A percentile compares a stretch with the other conserved stretches of the same genome.
Evolutionary conservation across 2,113 vertebrate genomes (phyloP).

Genomic region (Bettongia penicillata): DNA sequence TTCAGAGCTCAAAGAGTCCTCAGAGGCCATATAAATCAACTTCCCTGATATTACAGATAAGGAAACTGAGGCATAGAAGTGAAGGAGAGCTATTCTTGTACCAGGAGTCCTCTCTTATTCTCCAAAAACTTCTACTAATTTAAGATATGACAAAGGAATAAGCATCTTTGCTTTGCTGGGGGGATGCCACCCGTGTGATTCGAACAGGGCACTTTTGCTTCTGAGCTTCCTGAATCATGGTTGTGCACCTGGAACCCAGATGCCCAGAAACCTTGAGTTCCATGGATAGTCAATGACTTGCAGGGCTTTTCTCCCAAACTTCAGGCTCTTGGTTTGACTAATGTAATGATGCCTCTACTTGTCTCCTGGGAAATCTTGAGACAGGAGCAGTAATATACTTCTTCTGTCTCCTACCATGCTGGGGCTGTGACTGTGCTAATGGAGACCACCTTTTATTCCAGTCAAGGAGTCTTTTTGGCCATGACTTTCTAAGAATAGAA

Average conservation of each 20-base stretch:
- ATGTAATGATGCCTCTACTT: background rate
- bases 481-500: background rate
- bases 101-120: background rate
- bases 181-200: background rate
- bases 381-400: background rate
- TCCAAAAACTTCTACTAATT: background rate
- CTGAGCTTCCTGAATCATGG: background rate
- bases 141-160: background rate
- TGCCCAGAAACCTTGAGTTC: background rate
- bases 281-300: background rate
- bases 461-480: background rate
- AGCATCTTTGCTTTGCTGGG: background rate
- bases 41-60: background rate
- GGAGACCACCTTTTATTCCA: background rate
- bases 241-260: background rate
- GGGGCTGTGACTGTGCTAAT: background rate
- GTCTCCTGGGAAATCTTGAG: background rate
- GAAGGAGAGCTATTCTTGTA: background rate
- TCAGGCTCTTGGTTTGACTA: background rate
- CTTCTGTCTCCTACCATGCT: background rate
- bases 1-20: background rate
- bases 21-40: background rate
- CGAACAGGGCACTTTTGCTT: background rate
- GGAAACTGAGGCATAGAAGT: background rate
- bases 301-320: background rate